A percentile compares a stretch with the other conserved stretches of the same genome.
Evolutionary conservation across 2,113 vertebrate genomes (phyloP).

Genomic region (Onychostruthus taczanowskii): DNA sequence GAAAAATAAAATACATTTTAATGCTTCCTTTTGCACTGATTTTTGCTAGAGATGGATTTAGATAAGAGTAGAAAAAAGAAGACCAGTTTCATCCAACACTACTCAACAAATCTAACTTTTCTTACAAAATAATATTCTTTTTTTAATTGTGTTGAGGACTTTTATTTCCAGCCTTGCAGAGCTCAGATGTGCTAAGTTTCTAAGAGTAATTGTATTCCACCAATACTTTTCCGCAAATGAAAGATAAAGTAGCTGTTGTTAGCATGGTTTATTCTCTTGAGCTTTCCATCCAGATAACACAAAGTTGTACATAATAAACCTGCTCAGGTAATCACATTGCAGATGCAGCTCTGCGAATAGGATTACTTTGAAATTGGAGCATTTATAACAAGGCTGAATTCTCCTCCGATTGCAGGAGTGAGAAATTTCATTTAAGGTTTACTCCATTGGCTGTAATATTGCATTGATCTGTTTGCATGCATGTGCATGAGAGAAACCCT

Average conservation of each 20-base stretch:
- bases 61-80: not conserved
- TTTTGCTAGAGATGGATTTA: not conserved
- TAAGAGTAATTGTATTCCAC: not conserved
- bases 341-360: not conserved
- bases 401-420: not conserved
- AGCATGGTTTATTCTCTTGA: not conserved
- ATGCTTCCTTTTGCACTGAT: not conserved
- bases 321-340: not conserved
- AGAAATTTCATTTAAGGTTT: not conserved
- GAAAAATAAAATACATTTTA: slow-evolving; percentile 10
- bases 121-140: not conserved
- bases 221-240: not conserved
- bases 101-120: not conserved
- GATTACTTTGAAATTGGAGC: not conserved
- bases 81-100: not conserved
- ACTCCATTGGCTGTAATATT: not conserved
- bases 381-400: not conserved
- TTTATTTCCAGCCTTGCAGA: not conserved
- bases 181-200: not conserved
- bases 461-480: not conserved
- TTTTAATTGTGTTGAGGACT: not conserved
- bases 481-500: not conserved
- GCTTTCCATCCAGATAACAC: not conserved
- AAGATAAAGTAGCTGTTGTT: not conserved
- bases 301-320: not conserved